Evolutionary conservation across 2,888 invertebrate genomes (phyloP), one percentile per base, ranked within the genome.

Genomic region (Drosophila flavopinicola): DNA sequence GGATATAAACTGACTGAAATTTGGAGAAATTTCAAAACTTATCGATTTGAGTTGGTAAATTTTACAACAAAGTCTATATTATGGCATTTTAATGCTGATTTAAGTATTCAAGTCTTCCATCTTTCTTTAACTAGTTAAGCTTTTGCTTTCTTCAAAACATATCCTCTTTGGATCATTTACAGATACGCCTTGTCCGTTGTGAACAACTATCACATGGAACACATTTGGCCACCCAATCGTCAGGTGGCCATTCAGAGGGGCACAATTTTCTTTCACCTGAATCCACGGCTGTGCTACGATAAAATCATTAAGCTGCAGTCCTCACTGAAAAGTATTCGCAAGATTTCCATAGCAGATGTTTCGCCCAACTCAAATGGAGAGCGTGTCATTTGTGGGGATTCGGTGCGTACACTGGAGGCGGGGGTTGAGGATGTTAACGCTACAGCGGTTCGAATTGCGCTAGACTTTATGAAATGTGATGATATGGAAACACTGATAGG

Each of bases 401-500:
- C 27, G 6, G 42, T 86, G 2, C 59, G 48, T 0, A 11, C n/a
- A 0, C 42, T 88, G 7, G 83, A 87, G 30, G 92, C 93, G 0
- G 78, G 66, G 0, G 88, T 93, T 2, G 90, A 88, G 10, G 91
- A 89, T 44, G 1, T 73, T 0, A 89, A 88, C 58, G 64, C 91
- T 1, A 88, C 91, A 39, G 93, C 93, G 0, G 95, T 93, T 0
- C 79, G 84, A 20, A 90, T 95, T 32, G 92, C 95, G 37, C 90
- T 92, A 13, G 95, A 95, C 94, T 90, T 92, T 45, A 94, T 95
- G 88, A 91, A 92, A 47, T 92, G 93, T 48, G 93, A 94, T 25
- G 95, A 96, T 90, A 92, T 93, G 30, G 93, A 97, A 44, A 94
- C 95, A 48, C 92, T 99, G 47, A 92, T 99, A n/a, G 96, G 97